Base-by-base conservation (phyloP, 2,113 vertebrate species). In the Stegastes partitus region DNA sequence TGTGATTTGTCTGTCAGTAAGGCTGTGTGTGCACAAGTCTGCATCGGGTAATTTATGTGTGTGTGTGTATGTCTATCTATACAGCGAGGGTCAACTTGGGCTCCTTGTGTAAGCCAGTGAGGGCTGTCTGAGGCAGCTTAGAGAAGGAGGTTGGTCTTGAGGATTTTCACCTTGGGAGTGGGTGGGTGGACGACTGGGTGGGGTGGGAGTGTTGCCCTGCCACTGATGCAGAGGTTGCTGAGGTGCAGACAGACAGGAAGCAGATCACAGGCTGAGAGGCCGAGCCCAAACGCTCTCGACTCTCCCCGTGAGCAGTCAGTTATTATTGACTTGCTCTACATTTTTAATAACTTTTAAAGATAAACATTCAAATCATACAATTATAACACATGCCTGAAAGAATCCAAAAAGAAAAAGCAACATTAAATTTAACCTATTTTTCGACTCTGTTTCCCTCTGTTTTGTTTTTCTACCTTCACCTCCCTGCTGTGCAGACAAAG, bases 231-330 rank as follows among this genome's bases (percentile, higher is more conserved):
- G 42, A 76, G 74, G 85, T 74, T 77, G 64, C 51, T 18, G 84
- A 90, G 87, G 91, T 93, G 93, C 65, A 77, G 93, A 94, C 84
- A 91, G 93, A 94, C 79, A 87, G 31, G 70, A 89, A 85, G 76
- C 93, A 94, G 92, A 93, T 88, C 81, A 86, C n/a, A 47, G 54
- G 73, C 42, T 64, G 51, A 81, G 70, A 70, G 72, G 34, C 37
- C 3, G 22, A 71, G 79, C 58, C 59, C 57, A 64, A 53, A 62
- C 66, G 37, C 37, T 16, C 61, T 68, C 31, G 11, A 63, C 59
- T 44, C 51, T 23, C 19, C 5, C 37, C 64, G 0, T 55, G 26
- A 68, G 53, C 11, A 23, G 5, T 14, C 28, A 37, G 16, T 53
- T 64, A 53, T 73, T 34, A 34, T 58, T 28, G 64, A 59, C 58